Conservation (phyloP, 2,888 invertebrate species). For the Stenotaenia linearis region DNA sequence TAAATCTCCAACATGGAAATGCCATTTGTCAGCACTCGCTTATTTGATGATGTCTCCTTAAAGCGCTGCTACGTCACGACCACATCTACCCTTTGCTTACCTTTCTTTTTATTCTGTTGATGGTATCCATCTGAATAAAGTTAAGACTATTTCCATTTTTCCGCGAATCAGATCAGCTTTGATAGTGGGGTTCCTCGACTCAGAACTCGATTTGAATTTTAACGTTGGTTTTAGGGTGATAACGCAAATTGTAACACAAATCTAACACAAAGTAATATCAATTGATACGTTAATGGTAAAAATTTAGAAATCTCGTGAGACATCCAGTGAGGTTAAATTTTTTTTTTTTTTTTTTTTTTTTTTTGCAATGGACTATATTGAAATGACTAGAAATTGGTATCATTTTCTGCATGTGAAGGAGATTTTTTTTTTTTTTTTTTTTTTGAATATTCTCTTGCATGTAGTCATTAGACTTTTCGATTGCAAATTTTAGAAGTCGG, state of each 20-base stretch:
- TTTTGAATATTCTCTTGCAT: neutral
- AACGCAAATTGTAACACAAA: no score
- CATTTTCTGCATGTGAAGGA: no score
- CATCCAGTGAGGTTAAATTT: no score
- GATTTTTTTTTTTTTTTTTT: neutral
- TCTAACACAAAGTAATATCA: no score
- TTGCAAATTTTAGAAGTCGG: neutral
- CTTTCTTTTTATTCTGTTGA: neutral
- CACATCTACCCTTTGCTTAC: neutral
- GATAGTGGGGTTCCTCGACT: neutral
- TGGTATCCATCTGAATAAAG: neutral
- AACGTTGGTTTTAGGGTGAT: no score
- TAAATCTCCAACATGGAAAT: slow-evolving; percentile 11
- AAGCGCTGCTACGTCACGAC: neutral
- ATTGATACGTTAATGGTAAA: no score
- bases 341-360: no score
- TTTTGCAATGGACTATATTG: no score
- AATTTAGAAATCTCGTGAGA: no score
- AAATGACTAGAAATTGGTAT: neutral
- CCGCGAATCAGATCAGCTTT: neutral
- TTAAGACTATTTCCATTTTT: neutral
- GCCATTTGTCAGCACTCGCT: slow-evolving; percentile 9
- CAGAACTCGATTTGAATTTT: no score
- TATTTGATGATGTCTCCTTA: slow-evolving; percentile 3
- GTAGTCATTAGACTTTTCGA: neutral